Base-by-base conservation (phyloP, 2,888 invertebrate species). In the Pseudeuparius sepicola region DNA sequence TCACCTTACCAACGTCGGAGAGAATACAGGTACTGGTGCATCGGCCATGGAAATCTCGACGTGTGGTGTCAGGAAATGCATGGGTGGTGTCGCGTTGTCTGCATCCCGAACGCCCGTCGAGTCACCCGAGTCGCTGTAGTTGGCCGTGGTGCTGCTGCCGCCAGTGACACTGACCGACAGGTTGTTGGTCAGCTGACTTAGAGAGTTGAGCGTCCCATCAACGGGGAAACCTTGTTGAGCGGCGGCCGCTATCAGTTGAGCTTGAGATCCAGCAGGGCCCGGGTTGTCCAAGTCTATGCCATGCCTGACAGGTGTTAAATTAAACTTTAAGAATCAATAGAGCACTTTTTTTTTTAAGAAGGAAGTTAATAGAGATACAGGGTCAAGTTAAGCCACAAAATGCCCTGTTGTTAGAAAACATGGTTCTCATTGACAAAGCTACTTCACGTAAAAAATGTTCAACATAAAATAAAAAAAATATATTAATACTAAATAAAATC, bases 201-300 rank as follows among this genome's bases (percentile, higher is more conserved):
- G 46, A 3, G 62, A 58, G 26, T 68, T 71, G n/a, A 75, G 56
- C 5, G 60, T 52, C 32, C 70, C 55, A 39, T 64, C 63, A 43
- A 64, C 48, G 4, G 57, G 54, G 39, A 61, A 61, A 3, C 60
- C 60, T 40, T 61, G 71, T 18, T 71, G 66, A 4, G 73, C 73
- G 25, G 60, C 61, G 2, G 66, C 65, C 31, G 81, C 82, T 45
- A 84, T 66, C 34, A 86, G 63, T 18, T 84, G 78, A 34, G 82
- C 78, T 31, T 84, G 78, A 54, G 79, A 80, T 50, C 80, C 82
- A 38, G 78, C 77, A 15, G 86, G 84, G 33, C 86, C 85, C 3
- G 88, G 88, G 63, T 88, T 87, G 56, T 89, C 89, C 56, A 89
- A 64, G 60, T 89, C 88, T 48, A 89, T 88, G 37, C 88, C 88